These are phyloP conservation scores for Bombus picipes DNA, from an alignment of 1,140 invertebrate species.

Conservation along the genomic window DNA sequence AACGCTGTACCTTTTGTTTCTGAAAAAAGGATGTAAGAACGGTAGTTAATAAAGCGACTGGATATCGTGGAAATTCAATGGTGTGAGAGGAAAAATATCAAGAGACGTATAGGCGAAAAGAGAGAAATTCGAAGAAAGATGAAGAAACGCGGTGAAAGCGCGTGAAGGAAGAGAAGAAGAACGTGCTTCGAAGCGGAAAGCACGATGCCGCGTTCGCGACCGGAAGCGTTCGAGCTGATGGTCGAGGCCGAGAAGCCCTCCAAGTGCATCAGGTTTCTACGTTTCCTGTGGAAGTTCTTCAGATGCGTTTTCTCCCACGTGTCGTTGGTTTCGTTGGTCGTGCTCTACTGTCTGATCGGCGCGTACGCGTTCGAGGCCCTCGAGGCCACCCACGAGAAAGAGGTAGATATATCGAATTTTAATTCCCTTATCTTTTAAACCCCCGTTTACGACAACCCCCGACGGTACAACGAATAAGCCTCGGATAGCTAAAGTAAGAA, in stretches of 20 bases:
- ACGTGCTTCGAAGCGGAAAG: not conserved
- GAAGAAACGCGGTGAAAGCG: not conserved
- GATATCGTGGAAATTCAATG: not conserved
- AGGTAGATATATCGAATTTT: conserved; percentile 80
- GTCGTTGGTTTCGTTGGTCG: conserved; percentile 92
- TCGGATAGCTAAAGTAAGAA: too few relatives aligned
- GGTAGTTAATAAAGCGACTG: not conserved
- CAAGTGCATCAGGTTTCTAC: conserved; percentile 83
- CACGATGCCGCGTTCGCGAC: conserved; percentile 58
- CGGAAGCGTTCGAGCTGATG: conserved; percentile 64
- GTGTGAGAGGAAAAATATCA: too few relatives aligned
- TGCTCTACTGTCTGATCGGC: conserved; percentile 94
- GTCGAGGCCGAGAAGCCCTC: conserved; percentile 69
- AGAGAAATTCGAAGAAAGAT: not conserved
- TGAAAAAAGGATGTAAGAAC: too few relatives aligned
- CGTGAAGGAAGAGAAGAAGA: not conserved
- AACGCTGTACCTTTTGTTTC: too few relatives aligned
- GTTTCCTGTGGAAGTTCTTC: conserved; percentile 89
- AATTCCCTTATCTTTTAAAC: not conserved
- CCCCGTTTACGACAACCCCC: too few relatives aligned
- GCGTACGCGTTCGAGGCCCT: conserved; percentile 92
- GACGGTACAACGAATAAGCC: too few relatives aligned
- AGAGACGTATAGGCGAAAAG: too few relatives aligned
- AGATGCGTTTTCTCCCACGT: conserved; percentile 94
- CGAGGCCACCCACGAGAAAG: conserved; percentile 89